phyloP scores from a whole-genome alignment of 1,140 invertebrate species.

The Eupeodes corollae region DNA sequence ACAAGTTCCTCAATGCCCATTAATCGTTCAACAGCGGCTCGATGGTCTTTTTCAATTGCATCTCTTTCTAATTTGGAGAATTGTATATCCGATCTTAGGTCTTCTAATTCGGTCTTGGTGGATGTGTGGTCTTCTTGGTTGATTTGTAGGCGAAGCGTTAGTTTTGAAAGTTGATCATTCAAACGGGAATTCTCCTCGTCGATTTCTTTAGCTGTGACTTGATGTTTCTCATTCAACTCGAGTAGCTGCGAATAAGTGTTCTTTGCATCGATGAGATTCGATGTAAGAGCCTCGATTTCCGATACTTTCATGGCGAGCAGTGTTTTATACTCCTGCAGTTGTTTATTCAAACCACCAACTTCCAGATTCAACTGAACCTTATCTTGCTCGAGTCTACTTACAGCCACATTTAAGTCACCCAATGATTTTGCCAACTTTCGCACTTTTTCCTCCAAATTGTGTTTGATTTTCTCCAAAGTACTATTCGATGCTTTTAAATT shows the following conservation, averaged over 20 bases:
- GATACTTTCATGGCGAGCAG: background rate
- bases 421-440: constrained; percentile 5
- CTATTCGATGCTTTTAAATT: constrained; percentile 6
- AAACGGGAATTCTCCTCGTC: constrained; percentile 7
- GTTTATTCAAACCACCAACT: constrained; percentile 15
- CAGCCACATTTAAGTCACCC: constrained; percentile 1
- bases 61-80: constrained; percentile 4
- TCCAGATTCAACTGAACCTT: constrained; percentile 14
- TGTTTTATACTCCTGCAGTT: constrained; percentile 4
- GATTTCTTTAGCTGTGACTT: constrained; percentile 1
- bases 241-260: background rate
- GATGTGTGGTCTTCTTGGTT: constrained; percentile 1
- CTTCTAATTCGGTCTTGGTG: background rate
- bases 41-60: background rate
- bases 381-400: constrained; percentile 1
- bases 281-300: too few relatives aligned
- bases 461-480: constrained; percentile 7
- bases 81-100: constrained; percentile 5
- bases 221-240: constrained; percentile 4
- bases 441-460: constrained; percentile 7
- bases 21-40: background rate
- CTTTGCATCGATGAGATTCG: background rate
- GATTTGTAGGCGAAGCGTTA: constrained; percentile 4
- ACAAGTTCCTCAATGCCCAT: background rate
- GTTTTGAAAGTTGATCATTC: constrained; percentile 10